Evolutionary conservation across 2,113 vertebrate genomes (phyloP), one percentile per base, ranked within the genome.

Genomic region (Stegostoma tigrinum): DNA sequence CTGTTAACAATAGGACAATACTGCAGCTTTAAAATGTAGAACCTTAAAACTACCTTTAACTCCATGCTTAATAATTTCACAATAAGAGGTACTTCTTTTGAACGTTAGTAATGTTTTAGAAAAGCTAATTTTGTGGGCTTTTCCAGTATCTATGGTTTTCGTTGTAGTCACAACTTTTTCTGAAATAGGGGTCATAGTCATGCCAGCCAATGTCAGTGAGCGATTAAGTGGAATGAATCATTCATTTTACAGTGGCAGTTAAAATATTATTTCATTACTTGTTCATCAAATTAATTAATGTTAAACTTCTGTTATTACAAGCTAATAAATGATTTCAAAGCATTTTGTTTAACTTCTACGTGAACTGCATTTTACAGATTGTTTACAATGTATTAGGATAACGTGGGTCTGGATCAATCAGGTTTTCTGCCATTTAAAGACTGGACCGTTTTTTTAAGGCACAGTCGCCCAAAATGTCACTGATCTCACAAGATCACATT

Each of bases 191-290:
- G 94, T 95, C 68, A 75, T 48, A 38, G 67, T 45, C 70, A 95
- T 68, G 91, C n/a, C 23, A 8, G 64, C n/a, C 68, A 23, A 68
- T 61, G 68, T 70, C 68, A 70, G 67, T 75, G 67, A 72, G 45
- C 45, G 14, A 27, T 24, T 24, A 52, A 95, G 64, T 90, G 52
- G 15, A 52, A 90, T 61, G 27, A 95, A 72, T 72, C 23, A 72
- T 72, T 24, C 67, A 52, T 95, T 72, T 95, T 45, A 45, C 68
- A 8, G 30, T 95, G 93, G 68, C 94, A 72, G 68, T 72, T 72
- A 52, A 72, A 95, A 72, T 24, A 90, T 70, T 66, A 94, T 70
- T 94, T 94, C 66, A 94, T 94, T 94, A 45, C 38, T 94, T 14
- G 68, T 95, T 48, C 68, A 48, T 95, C 94, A 72, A 72, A 94